Conservation (phyloP, 2,113 vertebrate genomes). For the Oceanites oceanicus region DNA sequence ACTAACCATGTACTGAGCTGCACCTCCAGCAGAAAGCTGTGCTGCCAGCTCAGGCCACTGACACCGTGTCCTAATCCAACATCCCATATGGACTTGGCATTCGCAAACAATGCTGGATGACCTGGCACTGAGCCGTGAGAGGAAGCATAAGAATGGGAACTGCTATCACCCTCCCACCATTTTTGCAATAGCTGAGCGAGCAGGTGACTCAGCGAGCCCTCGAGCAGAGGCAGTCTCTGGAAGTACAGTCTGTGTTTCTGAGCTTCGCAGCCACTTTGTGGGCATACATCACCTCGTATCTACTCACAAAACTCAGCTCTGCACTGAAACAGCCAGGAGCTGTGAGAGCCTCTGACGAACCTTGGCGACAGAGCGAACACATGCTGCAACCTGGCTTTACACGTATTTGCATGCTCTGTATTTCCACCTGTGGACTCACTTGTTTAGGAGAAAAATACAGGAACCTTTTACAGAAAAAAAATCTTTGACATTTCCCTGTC, state of each 20-base stretch:
- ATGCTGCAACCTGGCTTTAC: background rate
- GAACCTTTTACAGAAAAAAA: background rate
- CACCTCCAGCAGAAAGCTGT: background rate
- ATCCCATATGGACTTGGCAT: background rate
- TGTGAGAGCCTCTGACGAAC: background rate
- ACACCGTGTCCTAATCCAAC: background rate
- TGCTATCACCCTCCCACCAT: background rate
- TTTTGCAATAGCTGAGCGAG: background rate
- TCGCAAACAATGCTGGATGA: background rate
- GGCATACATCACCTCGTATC: background rate
- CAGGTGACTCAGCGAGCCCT: background rate
- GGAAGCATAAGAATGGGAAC: background rate
- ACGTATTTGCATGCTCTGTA: fast-evolving
- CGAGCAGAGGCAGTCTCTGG: background rate
- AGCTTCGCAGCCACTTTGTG: background rate
- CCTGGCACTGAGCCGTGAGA: fast-evolving
- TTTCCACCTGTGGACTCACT: background rate
- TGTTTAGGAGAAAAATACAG: background rate
- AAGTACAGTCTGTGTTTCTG: background rate
- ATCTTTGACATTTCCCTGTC: background rate
- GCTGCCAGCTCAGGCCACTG: background rate
- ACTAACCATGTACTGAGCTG: background rate
- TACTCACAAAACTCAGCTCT: fast-evolving
- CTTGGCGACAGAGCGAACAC: fast-evolving
- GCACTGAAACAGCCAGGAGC: background rate